Conservation (phyloP, 92 coral and sea anemone species). For the Epizoanthus rinbou region DNA sequence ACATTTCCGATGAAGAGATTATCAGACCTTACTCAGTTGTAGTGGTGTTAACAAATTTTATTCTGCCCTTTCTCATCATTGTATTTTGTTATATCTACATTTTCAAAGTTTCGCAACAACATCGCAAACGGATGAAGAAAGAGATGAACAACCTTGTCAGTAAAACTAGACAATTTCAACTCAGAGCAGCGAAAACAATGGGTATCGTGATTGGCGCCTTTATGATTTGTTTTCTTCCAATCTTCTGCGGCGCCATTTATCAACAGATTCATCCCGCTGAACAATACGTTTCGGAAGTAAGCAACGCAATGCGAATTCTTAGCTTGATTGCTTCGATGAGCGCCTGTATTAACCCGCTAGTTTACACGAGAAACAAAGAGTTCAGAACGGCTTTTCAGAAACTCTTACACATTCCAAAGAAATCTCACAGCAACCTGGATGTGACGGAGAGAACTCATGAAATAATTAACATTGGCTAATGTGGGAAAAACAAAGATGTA, state of each 20-base stretch:
- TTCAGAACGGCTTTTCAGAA: conserved; percentile 65
- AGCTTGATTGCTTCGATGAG: conserved; percentile 48
- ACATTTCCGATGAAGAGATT: conserved; percentile 25
- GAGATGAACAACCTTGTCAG: conserved; percentile 45
- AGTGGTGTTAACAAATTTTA: conserved; percentile 38
- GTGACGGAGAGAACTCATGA: too few species aligned
- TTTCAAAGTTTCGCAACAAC: conserved; percentile 60
- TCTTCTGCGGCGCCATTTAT: conserved; percentile 52
- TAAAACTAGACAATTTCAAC: conserved; percentile 45
- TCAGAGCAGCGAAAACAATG: conserved; percentile 57
- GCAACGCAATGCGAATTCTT: conserved; percentile 49
- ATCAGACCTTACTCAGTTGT: conserved; percentile 50
- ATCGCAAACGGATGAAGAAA: conserved; percentile 44
- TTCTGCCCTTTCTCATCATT: conserved; percentile 54
- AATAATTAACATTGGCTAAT: too few species aligned
- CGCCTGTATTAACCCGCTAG: conserved; percentile 61
- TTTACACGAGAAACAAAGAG: conserved; percentile 63
- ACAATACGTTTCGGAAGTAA: conserved; percentile 22
- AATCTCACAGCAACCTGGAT: too few species aligned
- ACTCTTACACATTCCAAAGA: conserved; percentile 1
- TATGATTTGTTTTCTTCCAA: conserved; percentile 55
- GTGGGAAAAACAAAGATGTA: neutral
- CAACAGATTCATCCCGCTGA: conserved; percentile 47
- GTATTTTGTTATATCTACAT: conserved; percentile 54
- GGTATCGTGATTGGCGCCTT: conserved; percentile 62